Conservation (phyloP, 2,797 vertebrate genomes). For the Intellagama lesueurii region DNA sequence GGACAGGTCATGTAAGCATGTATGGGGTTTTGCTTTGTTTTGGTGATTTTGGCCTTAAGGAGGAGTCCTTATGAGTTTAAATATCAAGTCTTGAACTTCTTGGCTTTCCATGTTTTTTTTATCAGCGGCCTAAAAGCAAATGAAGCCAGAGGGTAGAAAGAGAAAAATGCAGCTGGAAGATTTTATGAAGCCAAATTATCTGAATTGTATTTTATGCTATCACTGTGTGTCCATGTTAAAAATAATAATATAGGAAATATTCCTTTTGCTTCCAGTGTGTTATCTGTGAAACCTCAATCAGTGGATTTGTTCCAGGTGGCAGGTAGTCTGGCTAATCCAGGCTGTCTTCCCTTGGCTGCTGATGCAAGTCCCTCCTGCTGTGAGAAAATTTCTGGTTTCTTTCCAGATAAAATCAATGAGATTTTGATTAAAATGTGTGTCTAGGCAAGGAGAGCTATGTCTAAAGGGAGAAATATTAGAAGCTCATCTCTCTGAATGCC, state of each 20-base stretch:
- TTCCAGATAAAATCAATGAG: slow-evolving; percentile 38
- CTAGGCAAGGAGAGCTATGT: slow-evolving; percentile 18
- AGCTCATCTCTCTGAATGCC: neutral
- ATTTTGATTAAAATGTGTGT: slow-evolving; percentile 39
- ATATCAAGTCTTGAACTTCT: slow-evolving; percentile 4
- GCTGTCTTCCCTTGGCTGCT: slow-evolving; percentile 31
- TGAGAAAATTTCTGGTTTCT: slow-evolving; percentile 34
- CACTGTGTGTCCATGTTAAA: neutral
- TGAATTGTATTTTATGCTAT: slow-evolving; percentile 4
- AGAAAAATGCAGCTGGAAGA: neutral
- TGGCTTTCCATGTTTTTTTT: neutral
- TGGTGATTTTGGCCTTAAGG: slow-evolving; percentile 10
- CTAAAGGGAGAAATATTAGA: slow-evolving; percentile 1
- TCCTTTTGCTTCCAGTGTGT: slow-evolving; percentile 15
- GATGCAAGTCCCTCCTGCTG: slow-evolving; percentile 21
- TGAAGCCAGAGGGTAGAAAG: neutral
- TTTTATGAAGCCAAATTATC: slow-evolving; percentile 10
- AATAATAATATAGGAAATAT: slow-evolving; percentile 5
- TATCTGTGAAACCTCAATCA: slow-evolving; percentile 33
- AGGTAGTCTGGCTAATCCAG: slow-evolving; percentile 36
- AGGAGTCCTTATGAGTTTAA: slow-evolving; percentile 15
- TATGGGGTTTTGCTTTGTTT: neutral
- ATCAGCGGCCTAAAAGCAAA: neutral
- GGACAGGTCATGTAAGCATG: neutral
- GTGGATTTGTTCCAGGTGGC: slow-evolving; percentile 44